Evolutionary conservation across 53 echinoderm and acorn worm species (phyloP).

Genomic region (Crossaster papposus): DNA sequence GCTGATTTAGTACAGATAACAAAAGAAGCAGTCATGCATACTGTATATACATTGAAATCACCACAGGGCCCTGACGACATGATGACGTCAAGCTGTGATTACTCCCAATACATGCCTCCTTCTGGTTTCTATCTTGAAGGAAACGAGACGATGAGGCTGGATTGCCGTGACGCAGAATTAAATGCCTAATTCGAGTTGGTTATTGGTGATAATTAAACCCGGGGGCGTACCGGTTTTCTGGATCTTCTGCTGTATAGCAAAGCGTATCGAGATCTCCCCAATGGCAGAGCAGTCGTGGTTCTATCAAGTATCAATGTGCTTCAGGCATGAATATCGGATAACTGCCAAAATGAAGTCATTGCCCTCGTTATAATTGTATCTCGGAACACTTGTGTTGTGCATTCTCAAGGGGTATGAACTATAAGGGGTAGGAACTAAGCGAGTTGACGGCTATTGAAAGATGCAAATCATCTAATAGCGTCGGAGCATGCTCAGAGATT

Average conservation of each 20-base stretch:
- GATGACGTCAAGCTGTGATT: too few relatives aligned
- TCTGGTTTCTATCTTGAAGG: neutral
- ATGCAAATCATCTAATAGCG: too few relatives aligned
- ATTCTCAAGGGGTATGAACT: too few relatives aligned
- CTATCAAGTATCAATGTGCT: constrained; percentile 31
- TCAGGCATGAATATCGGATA: constrained; percentile 9
- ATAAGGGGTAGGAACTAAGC: too few relatives aligned
- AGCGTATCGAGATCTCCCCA: neutral
- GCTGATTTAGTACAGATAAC: too few relatives aligned
- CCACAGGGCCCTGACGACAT: neutral
- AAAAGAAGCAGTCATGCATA: neutral
- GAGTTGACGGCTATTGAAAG: too few relatives aligned
- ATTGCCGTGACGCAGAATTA: neutral
- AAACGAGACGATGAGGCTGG: neutral
- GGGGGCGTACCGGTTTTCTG: constrained; percentile 12
- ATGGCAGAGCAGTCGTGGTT: neutral
- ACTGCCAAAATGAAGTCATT: constrained; percentile 16
- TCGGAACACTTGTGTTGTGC: too few relatives aligned
- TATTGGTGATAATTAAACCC: constrained; percentile 31
- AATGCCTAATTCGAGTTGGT: constrained; percentile 24
- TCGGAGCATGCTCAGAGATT: too few relatives aligned
- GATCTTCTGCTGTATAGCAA: neutral
- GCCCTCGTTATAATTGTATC: constrained; percentile 2
- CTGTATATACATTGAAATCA: neutral
- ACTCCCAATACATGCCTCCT: neutral